phyloP scores from a whole-genome alignment of 2,113 vertebrate genomes.

The Siniperca chuatsi region DNA sequence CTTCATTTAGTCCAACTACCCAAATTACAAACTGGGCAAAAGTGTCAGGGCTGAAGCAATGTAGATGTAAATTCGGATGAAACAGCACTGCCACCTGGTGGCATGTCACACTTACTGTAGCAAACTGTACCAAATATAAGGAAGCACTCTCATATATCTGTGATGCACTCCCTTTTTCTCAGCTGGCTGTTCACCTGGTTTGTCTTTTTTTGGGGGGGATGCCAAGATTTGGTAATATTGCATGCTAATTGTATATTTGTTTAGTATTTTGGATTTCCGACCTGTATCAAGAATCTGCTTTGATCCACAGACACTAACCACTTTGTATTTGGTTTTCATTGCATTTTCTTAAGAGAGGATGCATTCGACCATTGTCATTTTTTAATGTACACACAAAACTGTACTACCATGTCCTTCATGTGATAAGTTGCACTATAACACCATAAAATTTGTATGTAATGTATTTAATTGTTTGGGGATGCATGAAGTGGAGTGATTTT shows the following conservation, averaged over 20 bases:
- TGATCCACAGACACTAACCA: background rate
- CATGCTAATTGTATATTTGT: background rate
- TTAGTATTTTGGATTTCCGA: background rate
- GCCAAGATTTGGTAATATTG: background rate
- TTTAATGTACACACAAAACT: background rate
- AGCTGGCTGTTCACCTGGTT: background rate
- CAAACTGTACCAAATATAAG: background rate
- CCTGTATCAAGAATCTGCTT: background rate
- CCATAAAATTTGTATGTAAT: background rate
- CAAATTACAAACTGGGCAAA: background rate
- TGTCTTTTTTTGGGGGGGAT: background rate
- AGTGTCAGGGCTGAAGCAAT: background rate
- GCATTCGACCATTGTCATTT: background rate
- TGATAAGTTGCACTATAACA: background rate
- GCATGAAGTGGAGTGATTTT: too few species aligned
- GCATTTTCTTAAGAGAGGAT: background rate
- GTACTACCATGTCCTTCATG: background rate
- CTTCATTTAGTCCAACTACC: background rate
- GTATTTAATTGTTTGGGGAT: background rate
- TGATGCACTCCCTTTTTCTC: background rate
- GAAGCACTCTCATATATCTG: too few species aligned
- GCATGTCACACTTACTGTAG: background rate
- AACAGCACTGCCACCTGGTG: conserved; percentile 45
- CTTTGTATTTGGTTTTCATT: background rate
- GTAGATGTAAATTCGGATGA: background rate